Conservation (phyloP, 2,113 vertebrate genomes). For the Cyprinodon tularosa region DNA sequence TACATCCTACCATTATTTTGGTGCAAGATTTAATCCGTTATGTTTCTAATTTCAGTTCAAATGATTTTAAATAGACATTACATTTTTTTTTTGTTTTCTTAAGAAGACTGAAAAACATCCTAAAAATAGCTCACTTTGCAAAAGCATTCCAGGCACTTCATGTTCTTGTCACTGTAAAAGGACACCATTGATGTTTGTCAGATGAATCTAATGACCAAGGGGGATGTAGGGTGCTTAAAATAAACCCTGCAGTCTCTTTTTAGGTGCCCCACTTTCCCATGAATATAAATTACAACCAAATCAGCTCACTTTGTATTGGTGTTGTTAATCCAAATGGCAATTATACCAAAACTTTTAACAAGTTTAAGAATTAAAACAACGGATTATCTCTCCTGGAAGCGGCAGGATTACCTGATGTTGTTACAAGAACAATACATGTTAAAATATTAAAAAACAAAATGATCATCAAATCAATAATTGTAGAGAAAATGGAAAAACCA, state of each 20-base stretch:
- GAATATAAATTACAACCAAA: conserved; percentile 18
- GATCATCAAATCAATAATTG: not conserved
- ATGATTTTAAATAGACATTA: conserved; percentile 12
- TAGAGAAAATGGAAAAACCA: not conserved
- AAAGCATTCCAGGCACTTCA: conserved; percentile 34
- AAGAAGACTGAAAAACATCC: conserved; percentile 54
- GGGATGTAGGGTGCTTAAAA: conserved; percentile 69
- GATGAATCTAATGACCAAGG: conserved; percentile 64
- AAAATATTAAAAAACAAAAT: not conserved
- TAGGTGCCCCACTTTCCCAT: conserved; percentile 57
- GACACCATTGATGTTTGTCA: conserved; percentile 68
- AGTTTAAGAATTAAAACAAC: not conserved
- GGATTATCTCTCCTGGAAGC: not conserved
- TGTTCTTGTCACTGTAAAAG: conserved; percentile 51
- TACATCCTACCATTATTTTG: not conserved
- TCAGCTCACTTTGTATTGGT: conserved; percentile 17
- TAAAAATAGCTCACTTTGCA: conserved; percentile 68
- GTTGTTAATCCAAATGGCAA: not conserved
- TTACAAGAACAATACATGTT: not conserved
- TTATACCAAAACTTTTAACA: conserved; percentile 1
- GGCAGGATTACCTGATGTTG: conserved; percentile 32
- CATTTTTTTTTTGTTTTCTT: conserved; percentile 52
- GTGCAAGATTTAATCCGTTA: not conserved
- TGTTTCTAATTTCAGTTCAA: not conserved
- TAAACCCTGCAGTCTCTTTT: conserved; percentile 54